These are phyloP conservation scores for Mionectes macconnelli DNA, from an alignment of 2,113 vertebrate genomes.

Conservation along the genomic window DNA sequence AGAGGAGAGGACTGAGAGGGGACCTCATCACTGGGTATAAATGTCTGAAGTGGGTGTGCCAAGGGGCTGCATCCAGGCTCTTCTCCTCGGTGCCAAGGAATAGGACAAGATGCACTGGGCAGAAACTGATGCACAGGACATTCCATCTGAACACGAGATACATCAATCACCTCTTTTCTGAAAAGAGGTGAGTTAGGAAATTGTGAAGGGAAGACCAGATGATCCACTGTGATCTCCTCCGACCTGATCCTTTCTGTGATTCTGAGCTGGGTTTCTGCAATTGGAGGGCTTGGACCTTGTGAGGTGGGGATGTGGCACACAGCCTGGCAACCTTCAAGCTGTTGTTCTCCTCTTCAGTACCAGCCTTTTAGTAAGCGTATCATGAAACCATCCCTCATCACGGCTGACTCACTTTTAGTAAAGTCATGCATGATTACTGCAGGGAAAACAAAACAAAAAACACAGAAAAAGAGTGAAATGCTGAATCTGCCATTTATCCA, in stretches of 20 bases:
- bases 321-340: fast-evolving
- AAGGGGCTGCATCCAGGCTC: neutral
- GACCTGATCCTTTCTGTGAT: neutral
- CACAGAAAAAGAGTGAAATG: neutral
- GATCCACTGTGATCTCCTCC: neutral
- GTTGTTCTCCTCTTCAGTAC: fast-evolving
- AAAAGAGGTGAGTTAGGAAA: neutral
- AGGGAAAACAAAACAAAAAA: neutral
- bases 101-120: neutral
- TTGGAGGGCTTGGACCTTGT: fast-evolving
- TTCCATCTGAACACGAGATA: neutral
- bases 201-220: neutral
- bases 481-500: neutral
- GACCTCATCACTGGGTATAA: neutral
- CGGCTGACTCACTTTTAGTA: neutral
- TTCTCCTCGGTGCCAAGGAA: too few relatives aligned
- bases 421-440: neutral
- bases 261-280: neutral
- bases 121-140: neutral
- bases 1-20: too few relatives aligned
- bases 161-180: neutral
- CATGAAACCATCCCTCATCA: fast-evolving
- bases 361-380: fast-evolving
- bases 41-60: neutral
- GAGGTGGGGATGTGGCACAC: fast-evolving